phyloP scores from a whole-genome alignment of 2,113 vertebrate genomes.

The Pomatostomus ruficeps region DNA sequence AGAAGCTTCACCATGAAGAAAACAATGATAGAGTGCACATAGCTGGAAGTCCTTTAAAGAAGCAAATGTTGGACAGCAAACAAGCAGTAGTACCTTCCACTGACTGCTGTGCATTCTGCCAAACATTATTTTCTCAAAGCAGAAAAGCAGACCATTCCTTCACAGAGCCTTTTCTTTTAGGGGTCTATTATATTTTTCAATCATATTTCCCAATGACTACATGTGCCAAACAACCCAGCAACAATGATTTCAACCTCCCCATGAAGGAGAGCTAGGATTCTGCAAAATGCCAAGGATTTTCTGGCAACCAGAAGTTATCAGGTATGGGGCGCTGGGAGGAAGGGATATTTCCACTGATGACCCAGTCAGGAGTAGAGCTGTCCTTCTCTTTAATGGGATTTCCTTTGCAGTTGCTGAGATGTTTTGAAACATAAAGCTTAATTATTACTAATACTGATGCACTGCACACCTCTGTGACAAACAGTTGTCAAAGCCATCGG shows the following conservation, averaged over 20 bases:
- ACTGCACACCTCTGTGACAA: slow-evolving; percentile 29
- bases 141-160: not conserved
- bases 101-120: not conserved
- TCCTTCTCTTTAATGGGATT: slow-evolving; percentile 30
- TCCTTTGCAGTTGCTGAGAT: slow-evolving; percentile 32
- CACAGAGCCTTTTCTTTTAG: not conserved
- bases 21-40: not conserved
- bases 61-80: not conserved
- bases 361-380: not conserved
- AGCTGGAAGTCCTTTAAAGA: not conserved
- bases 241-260: not conserved
- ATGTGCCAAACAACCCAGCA: not conserved
- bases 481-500: not conserved
- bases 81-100: not conserved
- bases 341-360: slow-evolving; percentile 19
- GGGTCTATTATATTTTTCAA: not conserved
- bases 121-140: not conserved
- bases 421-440: slow-evolving; percentile 50
- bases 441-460: slow-evolving; percentile 36
- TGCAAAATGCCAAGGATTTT: not conserved
- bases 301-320: not conserved
- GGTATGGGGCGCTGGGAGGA: not conserved
- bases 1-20: not conserved
- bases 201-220: not conserved
- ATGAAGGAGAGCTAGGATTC: not conserved